A percentile compares a stretch with the other conserved stretches of the same genome.
phyloP scores from a whole-genome alignment of 2,797 vertebrate genomes.

The Brachyalestes nurse region DNA sequence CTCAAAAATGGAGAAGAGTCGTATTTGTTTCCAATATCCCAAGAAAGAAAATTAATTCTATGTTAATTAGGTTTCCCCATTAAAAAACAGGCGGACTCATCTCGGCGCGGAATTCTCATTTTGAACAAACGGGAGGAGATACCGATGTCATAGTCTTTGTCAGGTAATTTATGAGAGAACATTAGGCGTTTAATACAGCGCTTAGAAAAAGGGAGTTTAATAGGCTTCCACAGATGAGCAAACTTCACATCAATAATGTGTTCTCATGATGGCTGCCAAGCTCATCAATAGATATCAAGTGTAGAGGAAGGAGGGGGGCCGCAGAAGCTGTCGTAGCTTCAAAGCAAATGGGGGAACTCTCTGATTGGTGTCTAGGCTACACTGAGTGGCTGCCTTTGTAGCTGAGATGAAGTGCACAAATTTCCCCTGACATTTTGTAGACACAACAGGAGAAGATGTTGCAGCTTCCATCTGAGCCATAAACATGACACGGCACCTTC shows the following conservation, averaged over 20 bases:
- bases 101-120: constrained; percentile 74
- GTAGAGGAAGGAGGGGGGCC: background rate
- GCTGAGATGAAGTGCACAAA: constrained; percentile 15
- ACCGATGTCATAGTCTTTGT: constrained; percentile 75
- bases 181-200: constrained; percentile 77
- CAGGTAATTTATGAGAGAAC: constrained; percentile 80
- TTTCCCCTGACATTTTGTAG: constrained; percentile 11
- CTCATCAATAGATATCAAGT: constrained; percentile 32
- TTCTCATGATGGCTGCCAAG: constrained; percentile 63
- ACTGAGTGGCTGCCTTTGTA: constrained; percentile 30
- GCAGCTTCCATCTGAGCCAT: constrained; percentile 14
- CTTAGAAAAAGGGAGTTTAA: constrained; percentile 70
- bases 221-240: constrained; percentile 73
- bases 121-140: constrained; percentile 60
- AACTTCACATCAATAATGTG: constrained; percentile 76
- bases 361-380: constrained; percentile 9
- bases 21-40: constrained; percentile 75
- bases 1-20: constrained; percentile 59
- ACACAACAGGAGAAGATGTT: constrained; percentile 15
- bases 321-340: constrained; percentile 8
- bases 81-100: constrained; percentile 69
- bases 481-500: constrained; percentile 23
- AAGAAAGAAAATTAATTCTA: constrained; percentile 76
- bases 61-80: constrained; percentile 74
- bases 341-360: constrained; percentile 7